A percentile compares a stretch with the other conserved stretches of the same genome.
Conservation (phyloP, 2,888 invertebrate genomes). For the Sesamia inferens region DNA sequence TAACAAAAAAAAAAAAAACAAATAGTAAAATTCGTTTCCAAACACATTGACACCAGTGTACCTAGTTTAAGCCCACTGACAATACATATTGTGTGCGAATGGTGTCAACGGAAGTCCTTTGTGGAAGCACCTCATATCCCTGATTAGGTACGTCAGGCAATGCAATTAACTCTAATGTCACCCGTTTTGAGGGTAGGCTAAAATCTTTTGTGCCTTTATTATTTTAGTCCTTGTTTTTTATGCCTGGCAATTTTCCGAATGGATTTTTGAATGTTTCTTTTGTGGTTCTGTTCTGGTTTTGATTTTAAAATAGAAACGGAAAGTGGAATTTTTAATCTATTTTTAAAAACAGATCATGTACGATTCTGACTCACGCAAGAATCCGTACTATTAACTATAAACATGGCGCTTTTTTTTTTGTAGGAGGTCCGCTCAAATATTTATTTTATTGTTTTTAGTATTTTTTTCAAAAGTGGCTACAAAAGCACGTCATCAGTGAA, state of each 20-base stretch:
- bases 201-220: slow-evolving; percentile 57
- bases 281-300: slow-evolving; percentile 26
- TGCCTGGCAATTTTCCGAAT: slow-evolving; percentile 47
- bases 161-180: slow-evolving; percentile 66
- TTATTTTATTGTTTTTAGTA: too few species aligned
- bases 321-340: not conserved
- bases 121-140: slow-evolving; percentile 70
- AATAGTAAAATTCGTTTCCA: slow-evolving; percentile 11
- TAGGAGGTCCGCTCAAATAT: too few species aligned
- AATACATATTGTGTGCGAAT: slow-evolving; percentile 65
- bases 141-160: slow-evolving; percentile 66
- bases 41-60: slow-evolving; percentile 42
- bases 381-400: too few species aligned
- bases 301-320: slow-evolving; percentile 13
- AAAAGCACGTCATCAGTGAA: too few species aligned
- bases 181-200: slow-evolving; percentile 42
- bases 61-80: slow-evolving; percentile 55
- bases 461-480: too few species aligned
- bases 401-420: too few species aligned
- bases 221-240: slow-evolving; percentile 62
- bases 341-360: not conserved
- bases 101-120: slow-evolving; percentile 68
- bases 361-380: too few species aligned
- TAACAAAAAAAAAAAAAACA: slow-evolving; percentile 10
- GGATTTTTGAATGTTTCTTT: slow-evolving; percentile 45